Percentiles rank a stretch among this genome's conserved stretches.
These are phyloP conservation scores for Neoitamus cyanurus DNA, from an alignment of 2,888 invertebrate species.

Conservation along the genomic window DNA sequence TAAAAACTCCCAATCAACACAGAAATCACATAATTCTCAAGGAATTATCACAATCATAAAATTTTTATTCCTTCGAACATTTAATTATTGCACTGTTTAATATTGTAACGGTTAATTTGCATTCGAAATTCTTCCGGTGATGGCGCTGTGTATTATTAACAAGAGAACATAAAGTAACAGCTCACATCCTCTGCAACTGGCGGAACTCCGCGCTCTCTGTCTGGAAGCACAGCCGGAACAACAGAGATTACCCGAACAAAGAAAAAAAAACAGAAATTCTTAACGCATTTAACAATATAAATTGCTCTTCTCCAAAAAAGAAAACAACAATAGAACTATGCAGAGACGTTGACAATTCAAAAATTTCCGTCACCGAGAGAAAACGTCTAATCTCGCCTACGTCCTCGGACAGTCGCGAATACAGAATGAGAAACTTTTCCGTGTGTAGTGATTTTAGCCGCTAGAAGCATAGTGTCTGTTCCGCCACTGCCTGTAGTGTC, in stretches of 20 bases:
- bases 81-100: conserved; percentile 37
- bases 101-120: conserved; percentile 36
- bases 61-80: conserved; percentile 3
- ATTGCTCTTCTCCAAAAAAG: not conserved
- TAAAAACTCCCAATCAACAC: not conserved
- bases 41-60: not conserved
- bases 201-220: not conserved
- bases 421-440: conserved; percentile 61
- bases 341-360: conserved; percentile 41
- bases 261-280: not conserved
- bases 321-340: not conserved
- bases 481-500: conserved; percentile 43
- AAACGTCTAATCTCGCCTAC: conserved; percentile 59
- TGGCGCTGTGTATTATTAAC: conserved; percentile 27
- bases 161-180: conserved; percentile 1
- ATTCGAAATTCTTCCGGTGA: conserved; percentile 30
- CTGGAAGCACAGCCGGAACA: not conserved
- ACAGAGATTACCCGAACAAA: not conserved
- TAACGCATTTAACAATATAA: conserved; percentile 9
- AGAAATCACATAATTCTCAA: not conserved
- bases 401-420: conserved; percentile 67
- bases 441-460: conserved; percentile 49
- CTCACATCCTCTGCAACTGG: not conserved
- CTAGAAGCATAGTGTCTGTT: conserved; percentile 43
- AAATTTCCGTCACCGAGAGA: conserved; percentile 53